Evolutionary conservation across 2,888 invertebrate species (phyloP).

Genomic region (Punctoribates punctum): DNA sequence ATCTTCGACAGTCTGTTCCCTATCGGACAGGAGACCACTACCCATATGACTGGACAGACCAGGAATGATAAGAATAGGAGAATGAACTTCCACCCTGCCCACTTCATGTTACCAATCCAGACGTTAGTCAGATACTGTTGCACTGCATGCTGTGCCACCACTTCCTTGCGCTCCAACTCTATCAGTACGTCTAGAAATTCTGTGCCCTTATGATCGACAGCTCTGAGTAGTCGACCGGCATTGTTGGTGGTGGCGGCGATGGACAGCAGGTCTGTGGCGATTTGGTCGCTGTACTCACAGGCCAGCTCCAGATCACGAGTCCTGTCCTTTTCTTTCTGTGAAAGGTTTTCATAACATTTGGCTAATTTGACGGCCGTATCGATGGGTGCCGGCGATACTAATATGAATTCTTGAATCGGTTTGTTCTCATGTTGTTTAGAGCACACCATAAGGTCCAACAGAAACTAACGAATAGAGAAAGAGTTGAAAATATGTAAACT

Average conservation of each 20-base stretch:
- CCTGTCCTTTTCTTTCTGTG: constrained; percentile 82
- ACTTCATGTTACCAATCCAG: constrained; percentile 94
- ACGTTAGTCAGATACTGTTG: constrained; percentile 87
- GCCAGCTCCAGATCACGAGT: constrained; percentile 93
- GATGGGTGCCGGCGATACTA: constrained; percentile 98
- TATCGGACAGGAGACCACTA: constrained; percentile 88
- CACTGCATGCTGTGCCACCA: constrained; percentile 91
- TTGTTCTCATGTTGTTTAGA: constrained; percentile 90
- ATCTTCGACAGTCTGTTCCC: constrained; percentile 95
- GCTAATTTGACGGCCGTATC: constrained; percentile 97
- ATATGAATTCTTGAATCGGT: constrained; percentile 93
- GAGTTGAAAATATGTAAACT: constrained; percentile 6
- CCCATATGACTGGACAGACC: constrained; percentile 92
- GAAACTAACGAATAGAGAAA: constrained; percentile 60
- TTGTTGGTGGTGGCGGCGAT: constrained; percentile 90
- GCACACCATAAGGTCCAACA: constrained; percentile 96
- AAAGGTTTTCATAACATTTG: constrained; percentile 67
- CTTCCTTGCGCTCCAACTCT: constrained; percentile 96
- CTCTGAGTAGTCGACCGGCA: constrained; percentile 87
- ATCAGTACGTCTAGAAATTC: constrained; percentile 95
- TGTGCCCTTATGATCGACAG: constrained; percentile 87
- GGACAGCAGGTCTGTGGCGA: constrained; percentile 94
- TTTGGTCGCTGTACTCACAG: constrained; percentile 91
- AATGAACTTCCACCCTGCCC: constrained; percentile 93
- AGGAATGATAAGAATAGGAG: constrained; percentile 87